Evolutionary conservation across 2,888 invertebrate genomes (phyloP), one percentile per base, ranked within the genome.

Genomic region (Lasiommata megera): DNA sequence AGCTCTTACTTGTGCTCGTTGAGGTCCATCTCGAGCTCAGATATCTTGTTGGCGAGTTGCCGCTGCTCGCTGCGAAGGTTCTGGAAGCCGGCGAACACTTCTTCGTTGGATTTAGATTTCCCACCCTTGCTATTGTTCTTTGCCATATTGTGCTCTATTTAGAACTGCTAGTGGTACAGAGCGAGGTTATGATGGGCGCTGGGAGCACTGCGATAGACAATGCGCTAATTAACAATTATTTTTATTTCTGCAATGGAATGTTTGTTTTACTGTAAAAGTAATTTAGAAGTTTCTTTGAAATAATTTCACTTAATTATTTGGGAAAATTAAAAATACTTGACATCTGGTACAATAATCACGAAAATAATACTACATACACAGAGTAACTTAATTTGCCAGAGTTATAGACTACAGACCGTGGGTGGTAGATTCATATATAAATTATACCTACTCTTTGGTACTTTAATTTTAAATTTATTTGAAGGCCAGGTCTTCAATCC

Each of bases 1-100:
- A n/a, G n/a, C n/a, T n/a, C n/a, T 92, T 91, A 99, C 98, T 96
- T 98, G 92, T 99, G 98, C 88, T 99, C 99, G 80, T 97, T 98
- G 62, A 97, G 92, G 84, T 99, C 99, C 92, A 95, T 94, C 92
- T 98, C 98, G 71, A 99, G 91, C 88, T 99, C 98, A 0, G 96
- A 95, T 62, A 98, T 93, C 92, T 98, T 98, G 70, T 94, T 94
- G 28, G 96, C 96, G 71, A 98, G 88, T 71, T 93, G 93, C 73
- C 97, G 92, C 86, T 99, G 99, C 77, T 98, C 98, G 69, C 93
- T 94, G 44, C 98, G 92, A 53, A 99, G 92, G 60, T 93, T 92
- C 87, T 98, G 97, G 88, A 99, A 98, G 57, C 96, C 96, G 48
- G 93, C 93, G 67, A 97, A 92, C 71, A 98, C 94, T 88, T 97